phyloP scores from a whole-genome alignment of 2,113 vertebrate species.

The Cichladusa arquata region DNA sequence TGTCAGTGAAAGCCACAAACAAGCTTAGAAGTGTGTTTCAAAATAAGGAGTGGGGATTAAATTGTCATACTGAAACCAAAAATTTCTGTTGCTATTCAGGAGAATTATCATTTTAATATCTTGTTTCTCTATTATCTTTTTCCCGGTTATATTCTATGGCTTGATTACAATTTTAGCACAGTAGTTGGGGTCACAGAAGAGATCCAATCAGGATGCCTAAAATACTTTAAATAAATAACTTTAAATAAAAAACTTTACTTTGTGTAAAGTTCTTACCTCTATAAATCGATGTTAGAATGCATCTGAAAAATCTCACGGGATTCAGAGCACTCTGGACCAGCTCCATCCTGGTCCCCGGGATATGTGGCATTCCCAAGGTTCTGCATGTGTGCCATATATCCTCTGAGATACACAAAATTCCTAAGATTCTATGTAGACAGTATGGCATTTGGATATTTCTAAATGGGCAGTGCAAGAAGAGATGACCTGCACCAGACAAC shows the following conservation, averaged over 20 bases:
- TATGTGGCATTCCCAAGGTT: neutral
- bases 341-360: neutral
- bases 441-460: neutral
- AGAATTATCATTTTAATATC: neutral
- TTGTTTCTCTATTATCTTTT: neutral
- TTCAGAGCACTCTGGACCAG: neutral
- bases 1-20: neutral
- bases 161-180: neutral
- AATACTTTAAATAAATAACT: neutral
- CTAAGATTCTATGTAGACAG: neutral
- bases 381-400: neutral
- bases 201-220: neutral
- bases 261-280: neutral
- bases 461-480: neutral
- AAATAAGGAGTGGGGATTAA: neutral
- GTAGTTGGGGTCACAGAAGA: neutral
- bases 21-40: neutral
- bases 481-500: neutral
- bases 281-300: neutral
- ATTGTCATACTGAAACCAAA: neutral
- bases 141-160: neutral
- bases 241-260: neutral
- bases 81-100: neutral
- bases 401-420: accelerated
- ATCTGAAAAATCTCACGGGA: accelerated